Percentiles rank a stretch among this genome's conserved stretches.
These are phyloP conservation scores for Trachythela sp. DNA, from an alignment of 64 coral and sea anemone genomes.

Conservation along the genomic window DNA sequence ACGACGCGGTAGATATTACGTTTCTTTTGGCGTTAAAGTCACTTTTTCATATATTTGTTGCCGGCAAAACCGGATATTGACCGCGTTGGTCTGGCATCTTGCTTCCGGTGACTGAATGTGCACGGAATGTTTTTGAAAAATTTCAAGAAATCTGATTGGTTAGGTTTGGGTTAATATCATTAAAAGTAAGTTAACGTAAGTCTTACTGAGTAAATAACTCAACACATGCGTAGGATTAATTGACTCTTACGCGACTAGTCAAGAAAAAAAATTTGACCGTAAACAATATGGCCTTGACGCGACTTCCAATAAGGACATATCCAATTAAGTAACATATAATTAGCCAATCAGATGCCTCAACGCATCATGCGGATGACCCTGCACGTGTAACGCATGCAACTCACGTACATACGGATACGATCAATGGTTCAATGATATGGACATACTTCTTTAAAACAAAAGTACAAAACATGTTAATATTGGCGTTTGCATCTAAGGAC, in stretches of 20 bases:
- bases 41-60: background rate
- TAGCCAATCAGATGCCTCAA: no score
- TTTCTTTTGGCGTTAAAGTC: background rate
- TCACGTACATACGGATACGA: no score
- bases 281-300: background rate
- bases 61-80: background rate
- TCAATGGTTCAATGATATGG: no score
- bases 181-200: background rate
- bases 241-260: background rate
- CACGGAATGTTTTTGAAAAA: background rate
- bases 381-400: no score
- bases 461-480: no score
- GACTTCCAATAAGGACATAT: background rate
- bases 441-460: no score
- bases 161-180: background rate
- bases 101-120: background rate
- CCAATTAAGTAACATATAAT: no score
- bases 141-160: background rate
- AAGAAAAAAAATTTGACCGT: background rate
- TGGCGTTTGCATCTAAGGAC: no score
- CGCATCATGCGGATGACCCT: no score
- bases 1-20: background rate
- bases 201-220: background rate
- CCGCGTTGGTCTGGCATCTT: background rate
- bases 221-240: background rate